Conservation (phyloP, 2,113 vertebrate species). For the Saccopteryx leptura region DNA sequence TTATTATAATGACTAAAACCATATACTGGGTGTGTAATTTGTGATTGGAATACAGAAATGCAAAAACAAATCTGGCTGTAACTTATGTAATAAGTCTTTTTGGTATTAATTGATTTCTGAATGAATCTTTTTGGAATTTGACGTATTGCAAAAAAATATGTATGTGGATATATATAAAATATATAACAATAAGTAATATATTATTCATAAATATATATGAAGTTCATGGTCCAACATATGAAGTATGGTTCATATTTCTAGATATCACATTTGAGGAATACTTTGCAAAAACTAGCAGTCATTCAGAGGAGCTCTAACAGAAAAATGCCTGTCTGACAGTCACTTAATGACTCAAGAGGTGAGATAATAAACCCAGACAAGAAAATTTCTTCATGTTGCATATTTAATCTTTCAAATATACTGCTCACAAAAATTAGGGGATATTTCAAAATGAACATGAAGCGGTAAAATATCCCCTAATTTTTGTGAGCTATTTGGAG, state of each 20-base stretch:
- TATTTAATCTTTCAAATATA: background rate
- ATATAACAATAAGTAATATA: background rate
- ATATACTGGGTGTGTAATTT: background rate
- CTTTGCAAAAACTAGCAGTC: background rate
- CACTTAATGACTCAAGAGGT: background rate
- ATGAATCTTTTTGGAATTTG: background rate
- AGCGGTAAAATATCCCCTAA: no score
- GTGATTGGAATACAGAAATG: background rate
- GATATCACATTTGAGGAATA: background rate
- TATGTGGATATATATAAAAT: background rate
- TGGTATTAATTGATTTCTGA: background rate
- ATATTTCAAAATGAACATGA: no score
- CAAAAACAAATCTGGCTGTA: background rate
- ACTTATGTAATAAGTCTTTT: constrained; percentile 15
- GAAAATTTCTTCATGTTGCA: background rate
- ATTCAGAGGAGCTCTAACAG: background rate
- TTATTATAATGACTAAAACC: background rate
- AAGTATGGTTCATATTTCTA: constrained; percentile 25
- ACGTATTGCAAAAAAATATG: background rate
- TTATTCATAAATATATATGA: background rate
- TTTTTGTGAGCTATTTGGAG: background rate
- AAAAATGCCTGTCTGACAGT: background rate
- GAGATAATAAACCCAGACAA: background rate
- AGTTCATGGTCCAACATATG: background rate
- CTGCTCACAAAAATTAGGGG: no score